A percentile compares a stretch with the other conserved stretches of the same genome.
These are phyloP conservation scores for Glaucopsyche alexis DNA, from an alignment of 2,888 invertebrate species.

Conservation along the genomic window DNA sequence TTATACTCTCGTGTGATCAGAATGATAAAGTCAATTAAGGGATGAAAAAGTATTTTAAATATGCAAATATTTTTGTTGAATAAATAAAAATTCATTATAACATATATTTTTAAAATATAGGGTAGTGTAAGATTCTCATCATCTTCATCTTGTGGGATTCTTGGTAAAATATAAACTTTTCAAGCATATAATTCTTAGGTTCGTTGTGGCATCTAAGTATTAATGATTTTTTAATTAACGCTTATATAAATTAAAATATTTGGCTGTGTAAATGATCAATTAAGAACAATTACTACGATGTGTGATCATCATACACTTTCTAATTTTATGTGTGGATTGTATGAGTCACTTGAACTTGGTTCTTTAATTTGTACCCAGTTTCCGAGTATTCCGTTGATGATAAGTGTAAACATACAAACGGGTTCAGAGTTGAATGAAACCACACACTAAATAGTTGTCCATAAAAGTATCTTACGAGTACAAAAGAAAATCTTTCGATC, in stretches of 20 bases:
- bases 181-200: too few species aligned
- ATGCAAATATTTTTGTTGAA: slow-evolving; percentile 3
- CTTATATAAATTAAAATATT: too few species aligned
- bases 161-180: too few species aligned
- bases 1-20: slow-evolving; percentile 5
- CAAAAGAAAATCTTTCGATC: too few species aligned
- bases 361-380: slow-evolving; percentile 1
- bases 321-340: slow-evolving; percentile 7
- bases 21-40: slow-evolving; percentile 10
- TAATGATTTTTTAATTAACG: too few species aligned
- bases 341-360: not conserved
- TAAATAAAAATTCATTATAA: not conserved
- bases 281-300: not conserved
- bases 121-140: too few species aligned
- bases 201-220: too few species aligned
- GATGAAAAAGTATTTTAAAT: not conserved
- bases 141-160: too few species aligned
- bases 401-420: slow-evolving; percentile 17
- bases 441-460: slow-evolving; percentile 3
- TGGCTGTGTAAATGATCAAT: not conserved
- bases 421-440: slow-evolving; percentile 26
- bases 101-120: too few species aligned
- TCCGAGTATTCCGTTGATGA: slow-evolving; percentile 18
- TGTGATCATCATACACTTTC: not conserved
- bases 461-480: slow-evolving; percentile 8